Evolutionary conservation across 2,113 vertebrate species (phyloP).

Genomic region (Chionis minor): DNA sequence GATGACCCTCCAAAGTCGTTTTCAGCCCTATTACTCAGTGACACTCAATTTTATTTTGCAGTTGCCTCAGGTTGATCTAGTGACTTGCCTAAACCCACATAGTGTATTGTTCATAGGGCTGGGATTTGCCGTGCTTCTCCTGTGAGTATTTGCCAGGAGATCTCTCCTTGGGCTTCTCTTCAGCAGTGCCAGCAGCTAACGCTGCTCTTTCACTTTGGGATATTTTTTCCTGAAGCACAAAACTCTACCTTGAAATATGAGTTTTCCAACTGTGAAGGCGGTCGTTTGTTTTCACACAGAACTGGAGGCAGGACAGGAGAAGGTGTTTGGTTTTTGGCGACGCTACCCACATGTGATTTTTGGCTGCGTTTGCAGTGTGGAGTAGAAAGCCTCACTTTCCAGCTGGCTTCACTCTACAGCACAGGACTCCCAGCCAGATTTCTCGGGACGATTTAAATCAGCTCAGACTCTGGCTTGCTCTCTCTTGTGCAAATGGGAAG

Average conservation of each 20-base stretch:
- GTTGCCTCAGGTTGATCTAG: neutral
- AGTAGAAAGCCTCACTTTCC: slow-evolving; percentile 10
- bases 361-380: neutral
- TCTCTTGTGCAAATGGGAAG: neutral
- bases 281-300: slow-evolving; percentile 26
- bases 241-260: slow-evolving; percentile 11
- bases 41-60: neutral
- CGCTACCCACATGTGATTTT: slow-evolving; percentile 10
- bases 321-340: slow-evolving; percentile 45
- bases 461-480: neutral
- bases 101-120: neutral
- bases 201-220: slow-evolving; percentile 2
- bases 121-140: neutral
- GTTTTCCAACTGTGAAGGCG: neutral
- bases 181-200: neutral
- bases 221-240: slow-evolving; percentile 14
- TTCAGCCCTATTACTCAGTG: neutral
- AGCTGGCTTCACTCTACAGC: slow-evolving; percentile 23
- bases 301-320: slow-evolving; percentile 16
- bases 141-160: neutral
- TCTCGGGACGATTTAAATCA: slow-evolving; percentile 27
- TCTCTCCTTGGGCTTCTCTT: neutral
- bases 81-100: neutral
- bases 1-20: neutral
- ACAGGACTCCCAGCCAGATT: slow-evolving; percentile 1